These are phyloP conservation scores for Oreochromis mossambicus DNA, from an alignment of 2,797 vertebrate genomes.

Conservation along the genomic window DNA sequence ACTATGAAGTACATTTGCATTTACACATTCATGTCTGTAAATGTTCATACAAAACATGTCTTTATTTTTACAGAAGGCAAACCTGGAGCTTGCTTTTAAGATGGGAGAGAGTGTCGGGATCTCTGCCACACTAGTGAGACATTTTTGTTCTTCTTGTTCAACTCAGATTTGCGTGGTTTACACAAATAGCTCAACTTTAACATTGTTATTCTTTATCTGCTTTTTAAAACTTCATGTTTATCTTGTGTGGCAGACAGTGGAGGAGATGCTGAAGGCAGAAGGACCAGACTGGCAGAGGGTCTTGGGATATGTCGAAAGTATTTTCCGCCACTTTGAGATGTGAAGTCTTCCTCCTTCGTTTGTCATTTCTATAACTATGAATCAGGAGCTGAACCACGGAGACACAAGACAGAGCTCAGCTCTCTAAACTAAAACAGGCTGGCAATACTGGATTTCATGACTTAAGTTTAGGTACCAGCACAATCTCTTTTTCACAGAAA, in stretches of 20 bases:
- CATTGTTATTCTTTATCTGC: background rate
- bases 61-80: conserved; percentile 64
- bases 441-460: background rate
- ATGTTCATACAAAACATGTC: background rate
- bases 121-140: conserved; percentile 69
- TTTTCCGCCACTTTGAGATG: conserved; percentile 80
- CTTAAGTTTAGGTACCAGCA: background rate
- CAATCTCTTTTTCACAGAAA: background rate
- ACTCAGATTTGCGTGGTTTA: background rate
- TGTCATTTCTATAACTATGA: background rate
- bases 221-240: background rate
- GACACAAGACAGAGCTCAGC: background rate
- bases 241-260: conserved; percentile 56
- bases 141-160: background rate
- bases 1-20: background rate
- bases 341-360: conserved; percentile 32
- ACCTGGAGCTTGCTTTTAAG: conserved; percentile 75
- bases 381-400: background rate
- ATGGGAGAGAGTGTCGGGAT: conserved; percentile 72
- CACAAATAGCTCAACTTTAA: background rate
- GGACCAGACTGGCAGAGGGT: conserved; percentile 82
- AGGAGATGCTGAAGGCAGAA: conserved; percentile 72
- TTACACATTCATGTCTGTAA: background rate
- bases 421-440: background rate
- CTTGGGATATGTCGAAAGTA: conserved; percentile 75